Evolutionary conservation across 2,113 vertebrate genomes (phyloP).

Genomic region (Reinhardtius hippoglossoides): DNA sequence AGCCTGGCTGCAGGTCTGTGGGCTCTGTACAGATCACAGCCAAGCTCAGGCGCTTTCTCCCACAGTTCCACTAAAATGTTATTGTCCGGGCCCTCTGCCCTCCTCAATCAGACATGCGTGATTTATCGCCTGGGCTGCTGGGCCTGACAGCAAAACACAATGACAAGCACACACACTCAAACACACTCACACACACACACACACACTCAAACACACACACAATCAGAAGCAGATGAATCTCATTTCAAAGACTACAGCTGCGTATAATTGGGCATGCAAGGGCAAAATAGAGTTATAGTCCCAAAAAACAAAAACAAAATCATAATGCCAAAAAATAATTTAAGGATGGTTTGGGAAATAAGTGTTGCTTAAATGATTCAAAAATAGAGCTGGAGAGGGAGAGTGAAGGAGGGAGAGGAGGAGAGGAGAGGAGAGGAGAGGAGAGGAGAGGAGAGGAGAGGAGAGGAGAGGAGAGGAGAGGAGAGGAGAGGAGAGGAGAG

Average conservation of each 20-base stretch:
- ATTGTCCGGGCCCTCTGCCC: constrained; percentile 80
- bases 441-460: constrained; percentile 54
- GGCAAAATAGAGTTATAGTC: constrained; percentile 56
- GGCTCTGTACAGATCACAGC: constrained; percentile 47
- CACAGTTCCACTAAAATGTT: constrained; percentile 74
- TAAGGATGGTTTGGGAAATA: constrained; percentile 60
- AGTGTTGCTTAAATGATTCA: constrained; percentile 73
- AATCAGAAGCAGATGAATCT: constrained; percentile 78
- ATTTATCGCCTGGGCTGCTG: constrained; percentile 79
- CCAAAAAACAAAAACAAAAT: constrained; percentile 33
- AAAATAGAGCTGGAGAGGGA: constrained; percentile 73
- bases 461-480: constrained; percentile 54
- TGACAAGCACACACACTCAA: constrained; percentile 65
- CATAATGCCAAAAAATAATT: constrained; percentile 67
- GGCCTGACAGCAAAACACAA: constrained; percentile 79
- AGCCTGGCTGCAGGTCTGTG: constrained; percentile 46
- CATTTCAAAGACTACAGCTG: constrained; percentile 79
- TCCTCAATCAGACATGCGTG: constrained; percentile 82
- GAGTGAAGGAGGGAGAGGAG: constrained; percentile 53
- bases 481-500: constrained; percentile 53
- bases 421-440: constrained; percentile 52
- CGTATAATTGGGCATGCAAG: constrained; percentile 69
- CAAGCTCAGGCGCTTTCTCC: constrained; percentile 62
- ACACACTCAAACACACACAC: constrained; percentile 39
- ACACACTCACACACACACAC: constrained; percentile 59